Conservation (phyloP, 2,797 vertebrate genomes). For the Sebastes vulpes region DNA sequence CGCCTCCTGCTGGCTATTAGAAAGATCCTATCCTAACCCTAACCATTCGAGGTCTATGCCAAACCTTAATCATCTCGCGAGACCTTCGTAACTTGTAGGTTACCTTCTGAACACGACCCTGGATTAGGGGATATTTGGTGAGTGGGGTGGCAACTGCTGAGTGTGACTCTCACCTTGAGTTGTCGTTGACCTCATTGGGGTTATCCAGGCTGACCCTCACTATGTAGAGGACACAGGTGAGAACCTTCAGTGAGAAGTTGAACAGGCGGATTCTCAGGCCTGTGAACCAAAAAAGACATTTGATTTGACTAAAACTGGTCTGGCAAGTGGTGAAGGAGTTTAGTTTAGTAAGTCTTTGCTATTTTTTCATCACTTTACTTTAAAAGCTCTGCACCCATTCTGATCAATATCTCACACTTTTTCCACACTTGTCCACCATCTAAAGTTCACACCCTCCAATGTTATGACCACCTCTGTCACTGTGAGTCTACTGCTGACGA, state of each 20-base stretch:
- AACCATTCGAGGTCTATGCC: too few relatives aligned
- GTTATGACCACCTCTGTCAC: neutral
- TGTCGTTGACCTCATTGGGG: slow-evolving; percentile 43
- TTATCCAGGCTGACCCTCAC: slow-evolving; percentile 86
- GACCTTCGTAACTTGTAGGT: too few relatives aligned
- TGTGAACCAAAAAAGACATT: slow-evolving; percentile 42
- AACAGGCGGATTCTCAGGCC: slow-evolving; percentile 90
- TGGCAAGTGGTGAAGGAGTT: neutral
- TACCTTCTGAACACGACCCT: too few relatives aligned
- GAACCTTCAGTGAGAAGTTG: slow-evolving; percentile 89
- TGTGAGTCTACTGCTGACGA: neutral
- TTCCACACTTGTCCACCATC: neutral
- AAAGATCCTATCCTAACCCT: too few relatives aligned
- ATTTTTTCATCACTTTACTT: neutral
- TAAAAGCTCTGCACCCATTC: neutral
- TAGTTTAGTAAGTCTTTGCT: neutral
- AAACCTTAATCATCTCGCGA: too few relatives aligned
- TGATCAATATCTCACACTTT: neutral
- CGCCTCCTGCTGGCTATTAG: too few relatives aligned
- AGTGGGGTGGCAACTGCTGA: neutral
- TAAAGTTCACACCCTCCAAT: neutral
- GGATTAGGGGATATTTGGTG: too few relatives aligned
- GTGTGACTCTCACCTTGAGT: slow-evolving; percentile 53
- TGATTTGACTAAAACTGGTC: neutral
- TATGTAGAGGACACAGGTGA: slow-evolving; percentile 89